A percentile compares a stretch with the other conserved stretches of the same genome.
Conservation (phyloP, 2,888 invertebrate genomes). For the Ypsolopha sequella region DNA sequence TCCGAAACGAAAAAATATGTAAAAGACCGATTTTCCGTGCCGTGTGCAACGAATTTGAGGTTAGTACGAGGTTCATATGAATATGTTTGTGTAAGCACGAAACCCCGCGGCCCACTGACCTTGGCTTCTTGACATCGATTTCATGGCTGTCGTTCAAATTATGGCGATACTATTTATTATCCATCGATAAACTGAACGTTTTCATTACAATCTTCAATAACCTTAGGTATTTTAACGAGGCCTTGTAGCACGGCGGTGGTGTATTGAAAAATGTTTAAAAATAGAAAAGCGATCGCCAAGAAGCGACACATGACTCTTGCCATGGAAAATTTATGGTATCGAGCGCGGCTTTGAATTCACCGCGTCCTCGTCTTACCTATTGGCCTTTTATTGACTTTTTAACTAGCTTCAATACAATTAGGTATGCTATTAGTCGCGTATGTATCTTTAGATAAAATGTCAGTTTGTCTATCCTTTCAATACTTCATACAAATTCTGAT, state of each 20-base stretch:
- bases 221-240: background rate
- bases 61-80: conserved; percentile 4
- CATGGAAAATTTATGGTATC: conserved; percentile 8
- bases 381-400: background rate
- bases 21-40: background rate
- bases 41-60: conserved; percentile 1
- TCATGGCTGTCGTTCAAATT: background rate
- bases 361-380: background rate
- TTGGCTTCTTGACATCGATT: conserved; percentile 10
- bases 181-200: background rate
- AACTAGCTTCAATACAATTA: no score
- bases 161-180: background rate
- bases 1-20: background rate
- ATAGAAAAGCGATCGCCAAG: conserved; percentile 5
- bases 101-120: conserved; percentile 5
- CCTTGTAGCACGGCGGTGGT: background rate
- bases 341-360: conserved; percentile 4
- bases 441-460: no score
- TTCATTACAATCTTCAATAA: background rate
- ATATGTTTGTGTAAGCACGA: conserved; percentile 1
- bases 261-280: background rate
- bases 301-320: background rate
- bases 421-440: no score
- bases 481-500: no score
- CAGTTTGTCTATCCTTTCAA: no score